Percentiles rank a stretch among this genome's conserved stretches.
Evolutionary conservation across 2,888 invertebrate species (phyloP).

Genomic region (Acleris holmiana): DNA sequence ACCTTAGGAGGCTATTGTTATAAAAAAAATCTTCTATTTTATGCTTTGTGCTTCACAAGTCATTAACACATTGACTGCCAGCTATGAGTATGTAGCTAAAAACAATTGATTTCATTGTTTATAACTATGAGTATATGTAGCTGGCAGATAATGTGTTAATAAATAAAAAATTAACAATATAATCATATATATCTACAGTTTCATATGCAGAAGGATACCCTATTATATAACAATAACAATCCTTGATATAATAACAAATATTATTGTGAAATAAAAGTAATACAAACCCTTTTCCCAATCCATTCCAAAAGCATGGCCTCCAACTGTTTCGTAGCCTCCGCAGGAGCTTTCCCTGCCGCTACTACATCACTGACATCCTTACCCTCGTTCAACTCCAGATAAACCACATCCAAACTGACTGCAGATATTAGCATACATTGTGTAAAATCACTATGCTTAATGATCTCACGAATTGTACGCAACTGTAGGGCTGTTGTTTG

Average conservation of each 20-base stretch:
- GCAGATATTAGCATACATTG: constrained; percentile 86
- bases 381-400: constrained; percentile 70
- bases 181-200: neutral
- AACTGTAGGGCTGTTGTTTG: constrained; percentile 82
- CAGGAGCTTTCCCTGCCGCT: constrained; percentile 59
- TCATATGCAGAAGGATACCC: neutral
- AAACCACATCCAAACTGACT: constrained; percentile 82
- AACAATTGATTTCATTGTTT: no score
- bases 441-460: constrained; percentile 85
- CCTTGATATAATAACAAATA: no score
- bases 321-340: constrained; percentile 63
- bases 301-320: constrained; percentile 72
- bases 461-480: constrained; percentile 84
- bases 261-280: neutral
- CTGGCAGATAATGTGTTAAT: no score
- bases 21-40: no score
- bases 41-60: no score
- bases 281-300: constrained; percentile 84
- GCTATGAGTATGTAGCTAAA: no score
- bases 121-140: no score
- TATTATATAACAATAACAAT: neutral
- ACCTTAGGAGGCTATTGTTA: no score
- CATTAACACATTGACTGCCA: no score
- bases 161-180: no score
- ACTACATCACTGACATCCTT: constrained; percentile 68